Conservation (phyloP, 2,113 vertebrate species). For the Petromus typicus region DNA sequence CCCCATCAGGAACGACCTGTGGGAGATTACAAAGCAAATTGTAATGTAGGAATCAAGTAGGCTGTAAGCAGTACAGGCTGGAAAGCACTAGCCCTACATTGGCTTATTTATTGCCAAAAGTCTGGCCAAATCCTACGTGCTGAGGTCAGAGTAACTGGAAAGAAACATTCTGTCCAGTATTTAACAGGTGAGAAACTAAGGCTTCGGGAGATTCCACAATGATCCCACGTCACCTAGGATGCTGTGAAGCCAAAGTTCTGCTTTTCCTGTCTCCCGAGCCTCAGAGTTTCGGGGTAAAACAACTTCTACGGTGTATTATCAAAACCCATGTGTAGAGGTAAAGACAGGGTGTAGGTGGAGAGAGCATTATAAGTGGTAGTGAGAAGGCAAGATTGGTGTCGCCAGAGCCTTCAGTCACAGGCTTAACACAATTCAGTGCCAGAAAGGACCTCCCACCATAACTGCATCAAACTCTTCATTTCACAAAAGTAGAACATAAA, state of each 20-base stretch:
- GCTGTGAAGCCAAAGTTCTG: slow-evolving; percentile 8
- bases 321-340: background rate
- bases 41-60: too few relatives aligned
- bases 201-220: background rate
- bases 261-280: background rate
- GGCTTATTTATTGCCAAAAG: too few relatives aligned
- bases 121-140: too few relatives aligned
- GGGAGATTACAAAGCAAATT: too few relatives aligned
- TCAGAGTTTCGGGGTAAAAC: background rate
- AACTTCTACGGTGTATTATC: background rate
- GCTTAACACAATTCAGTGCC: background rate
- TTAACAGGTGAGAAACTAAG: slow-evolving; percentile 29
- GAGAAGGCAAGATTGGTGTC: background rate
- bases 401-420: background rate
- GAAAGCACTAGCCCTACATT: too few relatives aligned
- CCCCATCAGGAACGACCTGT: background rate
- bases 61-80: too few relatives aligned
- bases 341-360: background rate
- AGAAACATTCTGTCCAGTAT: background rate
- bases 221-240: background rate
- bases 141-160: background rate
- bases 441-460: background rate
- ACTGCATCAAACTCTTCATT: background rate
- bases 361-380: background rate
- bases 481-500: background rate